These are phyloP conservation scores for Penaeus chinensis DNA, from an alignment of 1,140 invertebrate species.

Conservation along the genomic window DNA sequence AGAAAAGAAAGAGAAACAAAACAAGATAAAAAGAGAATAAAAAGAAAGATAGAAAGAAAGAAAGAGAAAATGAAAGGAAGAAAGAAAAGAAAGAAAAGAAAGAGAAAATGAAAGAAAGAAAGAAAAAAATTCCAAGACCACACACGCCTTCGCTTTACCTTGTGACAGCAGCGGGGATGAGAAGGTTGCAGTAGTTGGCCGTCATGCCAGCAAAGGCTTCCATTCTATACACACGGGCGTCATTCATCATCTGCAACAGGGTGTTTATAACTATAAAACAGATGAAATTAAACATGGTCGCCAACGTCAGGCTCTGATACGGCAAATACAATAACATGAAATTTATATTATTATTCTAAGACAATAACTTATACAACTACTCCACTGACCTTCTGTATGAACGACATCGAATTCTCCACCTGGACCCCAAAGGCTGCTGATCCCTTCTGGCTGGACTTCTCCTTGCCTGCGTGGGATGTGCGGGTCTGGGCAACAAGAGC, in stretches of 20 bases:
- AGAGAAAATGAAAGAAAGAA: too few species aligned
- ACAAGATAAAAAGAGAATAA: too few species aligned
- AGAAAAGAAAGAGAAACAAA: too few species aligned
- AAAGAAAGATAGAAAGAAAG: too few species aligned
- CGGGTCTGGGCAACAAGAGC: constrained; percentile 37
- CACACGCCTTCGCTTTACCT: constrained; percentile 3
- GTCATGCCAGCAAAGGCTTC: constrained; percentile 39
- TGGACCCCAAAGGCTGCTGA: constrained; percentile 33
- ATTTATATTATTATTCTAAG: too few species aligned
- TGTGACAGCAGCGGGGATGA: constrained; percentile 44
- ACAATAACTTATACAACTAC: background rate
- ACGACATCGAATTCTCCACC: constrained; percentile 29
- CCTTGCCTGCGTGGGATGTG: background rate
- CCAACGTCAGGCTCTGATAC: background rate
- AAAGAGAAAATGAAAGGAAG: too few species aligned
- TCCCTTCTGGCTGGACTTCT: background rate
- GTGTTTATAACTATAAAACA: background rate
- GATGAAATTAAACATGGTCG: background rate
- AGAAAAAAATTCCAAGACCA: too few species aligned
- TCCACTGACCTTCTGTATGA: constrained; percentile 31
- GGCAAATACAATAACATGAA: background rate
- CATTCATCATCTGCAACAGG: constrained; percentile 44
- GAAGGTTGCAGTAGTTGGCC: constrained; percentile 33
- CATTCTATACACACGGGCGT: constrained; percentile 34
- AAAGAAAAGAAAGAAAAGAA: too few species aligned